These are phyloP conservation scores for Sialia sialis DNA, from an alignment of 2,113 vertebrate genomes.

Conservation along the genomic window DNA sequence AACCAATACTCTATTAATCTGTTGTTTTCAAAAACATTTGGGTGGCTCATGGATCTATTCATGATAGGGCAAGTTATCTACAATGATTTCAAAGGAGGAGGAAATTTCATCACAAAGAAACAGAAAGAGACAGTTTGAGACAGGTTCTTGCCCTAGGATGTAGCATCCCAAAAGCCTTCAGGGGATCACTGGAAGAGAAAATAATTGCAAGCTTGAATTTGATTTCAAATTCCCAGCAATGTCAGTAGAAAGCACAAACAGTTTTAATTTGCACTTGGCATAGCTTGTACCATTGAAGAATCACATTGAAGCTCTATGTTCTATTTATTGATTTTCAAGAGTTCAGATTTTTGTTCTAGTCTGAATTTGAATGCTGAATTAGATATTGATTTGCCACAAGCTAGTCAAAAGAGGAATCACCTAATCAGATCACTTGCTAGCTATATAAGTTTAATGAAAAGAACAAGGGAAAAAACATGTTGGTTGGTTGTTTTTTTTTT, in stretches of 20 bases:
- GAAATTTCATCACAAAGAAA: neutral
- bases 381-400: neutral
- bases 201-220: neutral
- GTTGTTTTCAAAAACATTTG: neutral
- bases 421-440: neutral
- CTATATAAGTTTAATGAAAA: neutral
- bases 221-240: neutral
- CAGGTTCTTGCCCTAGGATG: neutral
- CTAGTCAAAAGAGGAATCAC: neutral
- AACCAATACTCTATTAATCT: neutral
- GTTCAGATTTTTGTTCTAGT: neutral
- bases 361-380: neutral
- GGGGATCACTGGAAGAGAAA: neutral
- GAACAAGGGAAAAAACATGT: neutral
- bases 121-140: neutral
- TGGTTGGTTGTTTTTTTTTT: rapidly evolving
- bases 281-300: neutral
- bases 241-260: neutral
- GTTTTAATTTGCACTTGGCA: neutral
- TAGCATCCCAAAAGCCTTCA: neutral
- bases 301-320: neutral
- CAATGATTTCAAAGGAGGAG: neutral
- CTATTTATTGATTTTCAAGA: neutral
- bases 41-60: neutral
- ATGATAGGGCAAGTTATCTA: neutral